Evolutionary conservation across 2,888 invertebrate genomes (phyloP).

Genomic region (Spialia ferax): DNA sequence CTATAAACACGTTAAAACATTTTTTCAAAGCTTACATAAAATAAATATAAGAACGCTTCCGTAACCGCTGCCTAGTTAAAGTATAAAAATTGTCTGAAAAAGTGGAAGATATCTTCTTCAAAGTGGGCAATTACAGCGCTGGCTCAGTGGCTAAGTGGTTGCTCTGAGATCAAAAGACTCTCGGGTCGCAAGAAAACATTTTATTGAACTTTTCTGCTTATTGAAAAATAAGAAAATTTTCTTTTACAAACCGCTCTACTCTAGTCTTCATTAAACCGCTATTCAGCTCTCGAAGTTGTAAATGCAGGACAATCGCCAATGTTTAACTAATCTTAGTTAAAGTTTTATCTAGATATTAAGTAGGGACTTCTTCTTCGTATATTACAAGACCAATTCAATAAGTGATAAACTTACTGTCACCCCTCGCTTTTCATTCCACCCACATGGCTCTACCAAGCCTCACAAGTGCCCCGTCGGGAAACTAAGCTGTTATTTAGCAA

Average conservation of each 20-base stretch:
- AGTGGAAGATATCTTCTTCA: conserved; percentile 16
- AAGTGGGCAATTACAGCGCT: conserved; percentile 38
- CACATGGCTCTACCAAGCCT: conserved; percentile 26
- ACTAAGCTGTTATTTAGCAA: conserved; percentile 43
- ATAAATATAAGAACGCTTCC: conserved; percentile 19
- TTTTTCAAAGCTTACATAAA: background rate
- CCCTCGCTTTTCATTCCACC: background rate
- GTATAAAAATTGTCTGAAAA: conserved; percentile 27
- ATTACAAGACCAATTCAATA: background rate
- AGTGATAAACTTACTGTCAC: background rate
- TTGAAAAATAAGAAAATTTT: conserved; percentile 18
- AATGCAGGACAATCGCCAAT: background rate
- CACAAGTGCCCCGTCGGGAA: conserved; percentile 26
- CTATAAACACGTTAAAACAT: background rate
- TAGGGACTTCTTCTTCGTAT: background rate
- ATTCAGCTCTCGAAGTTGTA: background rate
- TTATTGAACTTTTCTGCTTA: conserved; percentile 33
- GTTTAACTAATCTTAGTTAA: background rate
- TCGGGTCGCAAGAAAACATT: conserved; percentile 29
- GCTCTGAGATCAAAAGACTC: conserved; percentile 35
- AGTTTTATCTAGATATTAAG: background rate
- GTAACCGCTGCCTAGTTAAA: conserved; percentile 14
- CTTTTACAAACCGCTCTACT: background rate
- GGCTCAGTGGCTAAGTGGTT: conserved; percentile 33
- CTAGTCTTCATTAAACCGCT: no score